A percentile compares a stretch with the other conserved stretches of the same genome.
phyloP scores from a whole-genome alignment of 2,888 invertebrate genomes.

The Erebia ligea region DNA sequence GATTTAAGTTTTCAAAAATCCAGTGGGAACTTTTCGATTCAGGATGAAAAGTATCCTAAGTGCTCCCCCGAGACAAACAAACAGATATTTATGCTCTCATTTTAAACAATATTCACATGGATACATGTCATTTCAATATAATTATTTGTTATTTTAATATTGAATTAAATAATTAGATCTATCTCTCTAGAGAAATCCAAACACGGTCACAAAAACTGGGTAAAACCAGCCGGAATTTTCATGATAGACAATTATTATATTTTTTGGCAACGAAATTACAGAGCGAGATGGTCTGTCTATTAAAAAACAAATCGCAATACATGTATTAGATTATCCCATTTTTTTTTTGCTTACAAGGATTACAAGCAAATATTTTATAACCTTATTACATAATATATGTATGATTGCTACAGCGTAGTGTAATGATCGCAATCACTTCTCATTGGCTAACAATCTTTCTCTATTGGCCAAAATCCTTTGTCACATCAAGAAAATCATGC shows the following conservation, averaged over 20 bases:
- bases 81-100: neutral
- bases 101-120: too few species aligned
- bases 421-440: too few species aligned
- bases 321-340: slow-evolving; percentile 9
- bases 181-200: neutral
- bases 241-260: slow-evolving; percentile 10
- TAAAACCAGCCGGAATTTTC: slow-evolving; percentile 7
- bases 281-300: neutral
- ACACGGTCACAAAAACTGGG: neutral
- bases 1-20: too few species aligned
- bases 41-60: too few species aligned
- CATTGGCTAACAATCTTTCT: too few species aligned
- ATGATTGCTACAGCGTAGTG: too few species aligned
- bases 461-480: too few species aligned
- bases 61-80: neutral
- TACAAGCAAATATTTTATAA: neutral
- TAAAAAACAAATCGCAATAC: slow-evolving; percentile 10
- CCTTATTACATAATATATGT: neutral
- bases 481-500: too few species aligned
- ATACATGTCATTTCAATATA: too few species aligned
- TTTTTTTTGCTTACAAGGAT: neutral
- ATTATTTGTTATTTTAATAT: neutral
- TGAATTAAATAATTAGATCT: neutral
- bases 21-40: too few species aligned
- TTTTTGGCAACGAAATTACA: slow-evolving; percentile 12